phyloP scores from a whole-genome alignment of 2,888 invertebrate genomes.

The Apamea epomidion region DNA sequence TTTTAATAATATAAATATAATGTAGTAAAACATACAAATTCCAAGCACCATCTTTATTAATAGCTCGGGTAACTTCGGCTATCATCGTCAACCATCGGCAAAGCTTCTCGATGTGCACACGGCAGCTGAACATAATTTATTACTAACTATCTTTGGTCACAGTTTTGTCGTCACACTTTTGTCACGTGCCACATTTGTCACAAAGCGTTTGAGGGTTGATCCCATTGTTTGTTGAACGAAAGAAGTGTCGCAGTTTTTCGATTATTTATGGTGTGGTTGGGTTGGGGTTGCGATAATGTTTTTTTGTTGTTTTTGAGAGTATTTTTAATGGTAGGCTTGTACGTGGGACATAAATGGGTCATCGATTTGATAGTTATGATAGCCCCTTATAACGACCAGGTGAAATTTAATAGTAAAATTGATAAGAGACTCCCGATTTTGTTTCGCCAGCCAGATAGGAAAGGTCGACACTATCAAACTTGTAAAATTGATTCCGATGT shows the following conservation, averaged over 20 bases:
- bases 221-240: slow-evolving; percentile 51
- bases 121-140: slow-evolving; percentile 56
- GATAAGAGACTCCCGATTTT: not conserved
- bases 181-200: slow-evolving; percentile 61
- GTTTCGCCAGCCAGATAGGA: too few species aligned
- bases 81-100: slow-evolving; percentile 25
- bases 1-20: too few species aligned
- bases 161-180: slow-evolving; percentile 58
- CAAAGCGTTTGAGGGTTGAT: slow-evolving; percentile 48
- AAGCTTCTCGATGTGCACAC: slow-evolving; percentile 33
- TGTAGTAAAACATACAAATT: not conserved
- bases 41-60: not conserved
- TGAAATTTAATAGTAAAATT: not conserved
- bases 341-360: not conserved
- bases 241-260: slow-evolving; percentile 41
- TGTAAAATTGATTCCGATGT: not conserved
- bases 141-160: slow-evolving; percentile 55
- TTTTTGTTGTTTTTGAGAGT: not conserved
- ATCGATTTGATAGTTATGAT: not conserved
- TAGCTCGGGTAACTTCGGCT: slow-evolving; percentile 26
- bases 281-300: slow-evolving; percentile 3
- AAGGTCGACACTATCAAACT: not conserved
- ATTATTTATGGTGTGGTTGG: slow-evolving; percentile 48
- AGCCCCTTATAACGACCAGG: not conserved
- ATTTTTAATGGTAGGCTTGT: slow-evolving; percentile 16